Conservation (phyloP, 1,140 invertebrate species). For the Leptopilina clavipes region DNA sequence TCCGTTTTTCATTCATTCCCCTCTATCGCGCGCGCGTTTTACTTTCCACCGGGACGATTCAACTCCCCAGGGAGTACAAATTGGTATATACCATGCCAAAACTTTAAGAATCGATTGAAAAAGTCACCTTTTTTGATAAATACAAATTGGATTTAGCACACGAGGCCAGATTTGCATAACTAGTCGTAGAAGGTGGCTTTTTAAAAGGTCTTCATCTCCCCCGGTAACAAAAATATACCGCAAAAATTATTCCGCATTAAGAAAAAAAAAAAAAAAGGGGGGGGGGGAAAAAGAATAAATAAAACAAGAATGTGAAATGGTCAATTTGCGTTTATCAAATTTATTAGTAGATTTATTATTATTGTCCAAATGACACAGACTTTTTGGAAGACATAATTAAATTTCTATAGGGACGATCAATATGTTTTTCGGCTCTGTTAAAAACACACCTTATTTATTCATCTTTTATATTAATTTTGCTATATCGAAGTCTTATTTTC, state of each 20-base stretch:
- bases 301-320: neutral
- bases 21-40: constrained; percentile 48
- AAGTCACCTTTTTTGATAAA: constrained; percentile 34
- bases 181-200: constrained; percentile 25
- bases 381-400: constrained; percentile 22
- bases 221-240: neutral
- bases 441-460: neutral
- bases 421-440: neutral
- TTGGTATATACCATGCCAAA: constrained; percentile 40
- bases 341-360: constrained; percentile 29
- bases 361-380: neutral
- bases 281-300: no score
- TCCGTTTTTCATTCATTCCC: constrained; percentile 62
- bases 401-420: constrained; percentile 3
- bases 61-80: constrained; percentile 42
- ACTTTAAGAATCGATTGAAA: constrained; percentile 38
- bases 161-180: constrained; percentile 26
- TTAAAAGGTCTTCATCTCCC: constrained; percentile 31
- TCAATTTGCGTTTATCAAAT: constrained; percentile 33
- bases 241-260: neutral
- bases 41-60: constrained; percentile 50
- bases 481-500: neutral
- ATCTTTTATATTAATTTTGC: neutral
- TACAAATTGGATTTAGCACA: constrained; percentile 31
- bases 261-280: neutral